Percentiles rank a stretch among this genome's conserved stretches.
Conservation (phyloP, 2,797 vertebrate genomes). For the Chaetodon trifasciatus region DNA sequence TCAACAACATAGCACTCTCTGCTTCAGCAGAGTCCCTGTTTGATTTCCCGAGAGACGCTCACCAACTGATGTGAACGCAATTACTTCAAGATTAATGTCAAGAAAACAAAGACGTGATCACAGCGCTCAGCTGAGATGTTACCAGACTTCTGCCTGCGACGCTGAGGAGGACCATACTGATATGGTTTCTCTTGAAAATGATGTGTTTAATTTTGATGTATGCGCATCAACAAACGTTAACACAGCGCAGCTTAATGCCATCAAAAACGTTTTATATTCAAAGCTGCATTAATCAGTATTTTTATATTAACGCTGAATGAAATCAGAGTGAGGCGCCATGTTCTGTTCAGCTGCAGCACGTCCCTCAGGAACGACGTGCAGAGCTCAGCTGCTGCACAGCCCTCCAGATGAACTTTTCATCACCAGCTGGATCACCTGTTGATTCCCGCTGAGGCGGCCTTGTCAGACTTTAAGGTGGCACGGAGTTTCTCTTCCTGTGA, state of each 20-base stretch:
- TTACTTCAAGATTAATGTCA: slow-evolving; percentile 67
- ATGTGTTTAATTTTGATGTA: background rate
- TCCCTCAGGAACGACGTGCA: background rate
- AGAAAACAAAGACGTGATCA: slow-evolving; percentile 55
- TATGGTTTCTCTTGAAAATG: background rate
- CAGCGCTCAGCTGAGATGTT: slow-evolving; percentile 8
- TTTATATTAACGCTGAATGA: background rate
- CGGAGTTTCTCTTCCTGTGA: slow-evolving; percentile 3
- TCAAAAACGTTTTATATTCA: background rate
- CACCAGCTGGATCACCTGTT: slow-evolving; percentile 23
- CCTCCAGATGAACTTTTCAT: slow-evolving; percentile 2
- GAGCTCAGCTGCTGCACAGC: background rate
- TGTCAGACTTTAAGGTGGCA: background rate
- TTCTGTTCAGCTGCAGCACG: background rate
- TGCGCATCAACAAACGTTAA: background rate
- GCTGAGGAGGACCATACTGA: background rate
- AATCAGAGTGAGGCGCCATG: background rate
- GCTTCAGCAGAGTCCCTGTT: slow-evolving; percentile 46
- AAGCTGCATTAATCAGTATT: background rate
- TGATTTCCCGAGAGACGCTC: slow-evolving; percentile 69
- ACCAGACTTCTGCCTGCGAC: background rate
- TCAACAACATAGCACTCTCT: slow-evolving; percentile 21
- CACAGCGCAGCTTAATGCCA: background rate
- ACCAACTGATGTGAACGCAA: slow-evolving; percentile 56
- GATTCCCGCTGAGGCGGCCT: slow-evolving; percentile 20